Percentiles rank a stretch among this genome's conserved stretches.
Evolutionary conservation across 2,797 vertebrate genomes (phyloP).

Genomic region (Protosalanx chinensis): DNA sequence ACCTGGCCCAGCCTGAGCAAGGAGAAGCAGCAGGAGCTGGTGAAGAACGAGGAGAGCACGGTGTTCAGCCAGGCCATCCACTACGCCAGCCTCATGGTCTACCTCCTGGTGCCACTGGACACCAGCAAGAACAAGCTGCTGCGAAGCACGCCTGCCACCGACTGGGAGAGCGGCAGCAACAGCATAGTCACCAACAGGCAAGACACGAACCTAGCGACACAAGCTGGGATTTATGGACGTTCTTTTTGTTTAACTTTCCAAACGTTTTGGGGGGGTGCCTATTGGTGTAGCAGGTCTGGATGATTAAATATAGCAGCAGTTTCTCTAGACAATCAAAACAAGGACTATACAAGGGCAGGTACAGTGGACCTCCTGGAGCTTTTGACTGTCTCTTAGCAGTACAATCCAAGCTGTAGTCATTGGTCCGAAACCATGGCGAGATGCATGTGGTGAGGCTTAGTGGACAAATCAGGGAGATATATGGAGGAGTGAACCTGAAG

Average conservation of each 20-base stretch:
- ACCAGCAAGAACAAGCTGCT: slow-evolving; percentile 94
- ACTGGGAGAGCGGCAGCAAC: slow-evolving; percentile 99
- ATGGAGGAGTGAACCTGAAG: slow-evolving; percentile 26
- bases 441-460: too few relatives aligned
- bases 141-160: slow-evolving; percentile 78
- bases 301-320: background rate
- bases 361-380: too few relatives aligned
- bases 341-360: too few relatives aligned
- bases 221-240: background rate
- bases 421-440: background rate
- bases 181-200: slow-evolving; percentile 97
- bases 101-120: slow-evolving; percentile 91
- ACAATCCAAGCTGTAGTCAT: background rate
- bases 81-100: slow-evolving; percentile 98
- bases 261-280: background rate
- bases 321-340: background rate
- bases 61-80: slow-evolving; percentile 99
- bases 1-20: slow-evolving; percentile 86
- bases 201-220: background rate
- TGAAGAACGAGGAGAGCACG: slow-evolving; percentile 94
- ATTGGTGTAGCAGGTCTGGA: too few relatives aligned
- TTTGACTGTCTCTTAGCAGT: too few relatives aligned
- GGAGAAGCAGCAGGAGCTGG: slow-evolving; percentile 87
- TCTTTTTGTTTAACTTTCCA: background rate
- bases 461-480: slow-evolving; percentile 14